Conservation (phyloP, 2,113 vertebrate species). For the Corythaeola cristata region DNA sequence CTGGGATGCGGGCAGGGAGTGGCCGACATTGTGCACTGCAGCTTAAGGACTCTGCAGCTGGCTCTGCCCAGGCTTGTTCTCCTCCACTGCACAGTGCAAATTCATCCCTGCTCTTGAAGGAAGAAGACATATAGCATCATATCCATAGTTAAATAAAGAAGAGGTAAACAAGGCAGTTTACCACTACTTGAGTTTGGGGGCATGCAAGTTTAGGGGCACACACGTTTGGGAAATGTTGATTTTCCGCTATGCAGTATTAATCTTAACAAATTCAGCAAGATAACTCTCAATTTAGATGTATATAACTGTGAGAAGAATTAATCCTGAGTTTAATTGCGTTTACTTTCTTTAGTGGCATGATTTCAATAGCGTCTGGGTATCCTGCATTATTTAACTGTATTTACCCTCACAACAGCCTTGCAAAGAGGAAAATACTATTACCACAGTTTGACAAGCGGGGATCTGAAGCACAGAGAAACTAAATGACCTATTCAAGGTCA, state of each 20-base stretch:
- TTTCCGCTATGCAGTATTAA: neutral
- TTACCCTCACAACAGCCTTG: neutral
- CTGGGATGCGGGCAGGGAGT: accelerated
- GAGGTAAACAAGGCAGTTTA: neutral
- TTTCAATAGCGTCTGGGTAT: neutral
- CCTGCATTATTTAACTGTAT: neutral
- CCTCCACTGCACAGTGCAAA: neutral
- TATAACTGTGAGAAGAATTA: neutral
- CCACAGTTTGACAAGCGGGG: neutral
- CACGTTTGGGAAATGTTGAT: neutral
- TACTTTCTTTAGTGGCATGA: neutral
- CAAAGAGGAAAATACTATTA: neutral
- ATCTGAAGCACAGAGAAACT: neutral
- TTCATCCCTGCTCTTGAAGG: neutral
- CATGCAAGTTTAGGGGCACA: neutral
- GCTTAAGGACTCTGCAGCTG: neutral
- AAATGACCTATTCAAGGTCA: constrained; percentile 23
- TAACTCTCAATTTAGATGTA: neutral
- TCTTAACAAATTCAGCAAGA: neutral
- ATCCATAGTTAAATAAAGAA: neutral
- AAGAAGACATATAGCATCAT: neutral
- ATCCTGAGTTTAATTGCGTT: neutral
- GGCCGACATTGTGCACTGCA: neutral
- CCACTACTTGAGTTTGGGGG: neutral
- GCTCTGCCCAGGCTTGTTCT: neutral